Evolutionary conservation across 2,113 vertebrate species (phyloP).

Genomic region (Chaetops frenatus): DNA sequence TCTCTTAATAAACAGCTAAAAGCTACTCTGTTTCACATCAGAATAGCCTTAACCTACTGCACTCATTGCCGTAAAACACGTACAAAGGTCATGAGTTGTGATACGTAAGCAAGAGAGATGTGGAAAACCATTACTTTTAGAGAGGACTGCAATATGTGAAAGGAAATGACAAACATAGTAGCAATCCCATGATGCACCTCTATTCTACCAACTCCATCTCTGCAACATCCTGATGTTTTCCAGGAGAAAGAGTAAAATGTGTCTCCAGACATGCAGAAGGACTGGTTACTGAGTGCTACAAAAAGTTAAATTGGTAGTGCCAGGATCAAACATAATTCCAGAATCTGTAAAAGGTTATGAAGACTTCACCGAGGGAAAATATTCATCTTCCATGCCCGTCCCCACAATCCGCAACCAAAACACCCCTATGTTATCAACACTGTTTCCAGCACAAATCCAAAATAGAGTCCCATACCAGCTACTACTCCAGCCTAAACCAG

Average conservation of each 20-base stretch:
- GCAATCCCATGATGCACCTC: not conserved
- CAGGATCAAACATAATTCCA: not conserved
- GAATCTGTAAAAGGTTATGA: not conserved
- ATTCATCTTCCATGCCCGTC: not conserved
- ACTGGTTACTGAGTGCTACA: not conserved
- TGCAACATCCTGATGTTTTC: not conserved
- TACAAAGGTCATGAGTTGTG: not conserved
- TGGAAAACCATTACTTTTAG: constrained; percentile 8
- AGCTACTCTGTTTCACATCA: not conserved
- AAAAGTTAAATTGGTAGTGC: not conserved
- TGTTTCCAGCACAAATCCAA: not conserved
- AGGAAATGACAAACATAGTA: constrained; percentile 20
- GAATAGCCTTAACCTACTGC: not conserved
- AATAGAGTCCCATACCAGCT: not conserved
- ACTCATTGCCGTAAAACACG: not conserved
- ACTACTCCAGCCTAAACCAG: not conserved
- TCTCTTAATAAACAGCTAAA: constrained; percentile 19
- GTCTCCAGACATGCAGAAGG: not conserved
- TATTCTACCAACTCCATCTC: not conserved
- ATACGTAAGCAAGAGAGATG: not conserved
- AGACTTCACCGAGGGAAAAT: not conserved
- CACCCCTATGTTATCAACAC: not conserved
- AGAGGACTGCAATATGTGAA: not conserved
- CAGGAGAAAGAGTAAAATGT: not conserved
- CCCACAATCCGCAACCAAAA: not conserved